These are phyloP conservation scores for Polyommatus iphigenia DNA, from an alignment of 2,888 invertebrate species.

Conservation along the genomic window DNA sequence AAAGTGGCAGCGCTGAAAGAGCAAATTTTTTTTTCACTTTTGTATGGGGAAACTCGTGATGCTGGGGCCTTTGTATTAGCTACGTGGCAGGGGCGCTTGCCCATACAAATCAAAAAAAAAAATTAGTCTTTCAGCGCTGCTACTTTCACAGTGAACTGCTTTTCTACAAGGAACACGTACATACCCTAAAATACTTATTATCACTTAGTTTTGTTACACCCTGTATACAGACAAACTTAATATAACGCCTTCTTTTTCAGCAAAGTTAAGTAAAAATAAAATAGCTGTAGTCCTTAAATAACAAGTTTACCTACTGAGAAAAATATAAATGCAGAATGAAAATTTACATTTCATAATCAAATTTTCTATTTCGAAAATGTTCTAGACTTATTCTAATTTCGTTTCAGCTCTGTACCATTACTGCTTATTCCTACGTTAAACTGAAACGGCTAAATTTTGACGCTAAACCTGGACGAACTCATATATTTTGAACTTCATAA, in stretches of 20 bases:
- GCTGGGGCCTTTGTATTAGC: no score
- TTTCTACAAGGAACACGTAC: no score
- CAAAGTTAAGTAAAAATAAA: background rate
- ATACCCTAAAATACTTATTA: no score
- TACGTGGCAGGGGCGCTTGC: no score
- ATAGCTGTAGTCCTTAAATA: background rate
- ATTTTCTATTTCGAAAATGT: background rate
- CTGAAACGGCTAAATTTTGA: background rate
- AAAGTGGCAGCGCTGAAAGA: no score
- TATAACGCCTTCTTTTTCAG: background rate
- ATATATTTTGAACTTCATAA: background rate
- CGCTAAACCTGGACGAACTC: background rate
- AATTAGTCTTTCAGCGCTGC: no score
- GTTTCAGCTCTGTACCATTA: background rate
- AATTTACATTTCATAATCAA: background rate
- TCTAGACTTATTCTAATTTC: background rate
- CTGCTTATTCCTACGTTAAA: slow-evolving; percentile 5
- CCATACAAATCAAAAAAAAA: no score
- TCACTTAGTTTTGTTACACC: no score
- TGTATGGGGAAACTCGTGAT: no score
- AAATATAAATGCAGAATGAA: background rate
- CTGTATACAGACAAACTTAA: no score
- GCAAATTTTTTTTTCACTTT: no score
- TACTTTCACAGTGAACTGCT: no score
- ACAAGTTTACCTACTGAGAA: background rate